Evolutionary conservation across 1,140 invertebrate species (phyloP).

Genomic region (Conopomorpha cramerella): DNA sequence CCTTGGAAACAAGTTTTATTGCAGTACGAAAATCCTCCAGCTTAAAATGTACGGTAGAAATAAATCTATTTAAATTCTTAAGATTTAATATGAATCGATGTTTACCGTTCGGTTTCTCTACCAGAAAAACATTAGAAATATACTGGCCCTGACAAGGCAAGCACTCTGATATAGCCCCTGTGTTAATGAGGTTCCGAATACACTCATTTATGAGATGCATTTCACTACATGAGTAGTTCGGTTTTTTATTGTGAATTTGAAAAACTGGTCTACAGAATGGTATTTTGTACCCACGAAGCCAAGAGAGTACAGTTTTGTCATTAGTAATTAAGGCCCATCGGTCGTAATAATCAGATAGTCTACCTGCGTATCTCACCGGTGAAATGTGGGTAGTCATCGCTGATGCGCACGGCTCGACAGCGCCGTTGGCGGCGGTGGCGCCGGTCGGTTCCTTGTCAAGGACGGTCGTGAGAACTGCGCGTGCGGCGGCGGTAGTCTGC

Average conservation of each 20-base stretch:
- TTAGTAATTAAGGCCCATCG: slow-evolving; percentile 1
- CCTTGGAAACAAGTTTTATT: too few relatives aligned
- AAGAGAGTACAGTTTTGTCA: not conserved
- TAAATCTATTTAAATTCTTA: too few relatives aligned
- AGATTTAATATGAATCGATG: too few relatives aligned
- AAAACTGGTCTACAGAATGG: not conserved
- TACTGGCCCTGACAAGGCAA: too few relatives aligned
- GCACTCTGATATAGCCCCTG: too few relatives aligned
- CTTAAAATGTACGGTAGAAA: too few relatives aligned
- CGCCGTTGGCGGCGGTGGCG: not conserved
- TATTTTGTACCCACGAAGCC: not conserved
- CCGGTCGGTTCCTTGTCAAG: not conserved
- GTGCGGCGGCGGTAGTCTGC: not conserved
- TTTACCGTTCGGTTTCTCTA: too few relatives aligned
- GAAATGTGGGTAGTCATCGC: not conserved
- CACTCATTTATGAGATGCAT: too few relatives aligned
- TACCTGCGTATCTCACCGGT: slow-evolving; percentile 2
- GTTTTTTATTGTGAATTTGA: not conserved
- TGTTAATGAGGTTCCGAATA: too few relatives aligned
- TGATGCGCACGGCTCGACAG: not conserved
- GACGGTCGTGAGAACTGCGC: slow-evolving; percentile 1
- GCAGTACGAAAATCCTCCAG: too few relatives aligned
- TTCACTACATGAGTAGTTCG: too few relatives aligned
- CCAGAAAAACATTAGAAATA: too few relatives aligned
- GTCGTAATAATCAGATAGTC: not conserved